Conservation (phyloP, 2,888 invertebrate genomes). For the Stegophylla sp. region DNA sequence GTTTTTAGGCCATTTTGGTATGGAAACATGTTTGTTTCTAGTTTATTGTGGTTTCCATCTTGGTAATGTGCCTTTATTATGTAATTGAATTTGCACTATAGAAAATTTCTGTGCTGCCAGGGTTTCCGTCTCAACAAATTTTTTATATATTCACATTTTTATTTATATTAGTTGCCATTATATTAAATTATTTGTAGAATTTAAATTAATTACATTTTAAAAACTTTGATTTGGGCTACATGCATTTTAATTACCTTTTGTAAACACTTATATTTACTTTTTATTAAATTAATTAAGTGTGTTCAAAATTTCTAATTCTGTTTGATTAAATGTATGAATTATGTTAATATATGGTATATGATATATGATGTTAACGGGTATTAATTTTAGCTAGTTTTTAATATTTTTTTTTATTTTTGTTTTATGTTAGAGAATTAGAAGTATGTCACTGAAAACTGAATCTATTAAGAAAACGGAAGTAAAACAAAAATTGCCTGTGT, state of each 20-base stretch:
- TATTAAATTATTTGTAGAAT: conserved; percentile 38
- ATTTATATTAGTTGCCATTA: conserved; percentile 17
- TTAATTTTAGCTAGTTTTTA: conserved; percentile 42
- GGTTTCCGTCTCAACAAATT: too few species aligned
- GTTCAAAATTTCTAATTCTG: conserved; percentile 56
- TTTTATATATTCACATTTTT: too few species aligned
- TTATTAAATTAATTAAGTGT: conserved; percentile 41
- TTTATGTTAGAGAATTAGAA: conserved; percentile 38
- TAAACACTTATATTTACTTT: conserved; percentile 25
- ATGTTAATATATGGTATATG: too few species aligned
- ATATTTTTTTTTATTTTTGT: conserved; percentile 51
- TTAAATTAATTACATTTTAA: conserved; percentile 46
- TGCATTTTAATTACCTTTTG: conserved; percentile 11
- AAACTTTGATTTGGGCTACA: conserved; percentile 50
- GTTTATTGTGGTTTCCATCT: too few species aligned
- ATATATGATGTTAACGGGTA: not conserved
- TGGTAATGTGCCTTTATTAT: too few species aligned
- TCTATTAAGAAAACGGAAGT: conserved; percentile 44
- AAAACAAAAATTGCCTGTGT: conserved; percentile 28
- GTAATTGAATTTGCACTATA: conserved; percentile 54
- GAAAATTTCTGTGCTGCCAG: too few species aligned
- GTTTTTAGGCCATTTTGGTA: too few species aligned
- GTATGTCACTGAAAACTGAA: conserved; percentile 51
- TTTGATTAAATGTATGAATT: conserved; percentile 39
- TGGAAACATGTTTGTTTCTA: too few species aligned